Percentiles rank a stretch among this genome's conserved stretches.
Evolutionary conservation across 1,140 invertebrate genomes (phyloP).

Genomic region (Papilio polyxenes): DNA sequence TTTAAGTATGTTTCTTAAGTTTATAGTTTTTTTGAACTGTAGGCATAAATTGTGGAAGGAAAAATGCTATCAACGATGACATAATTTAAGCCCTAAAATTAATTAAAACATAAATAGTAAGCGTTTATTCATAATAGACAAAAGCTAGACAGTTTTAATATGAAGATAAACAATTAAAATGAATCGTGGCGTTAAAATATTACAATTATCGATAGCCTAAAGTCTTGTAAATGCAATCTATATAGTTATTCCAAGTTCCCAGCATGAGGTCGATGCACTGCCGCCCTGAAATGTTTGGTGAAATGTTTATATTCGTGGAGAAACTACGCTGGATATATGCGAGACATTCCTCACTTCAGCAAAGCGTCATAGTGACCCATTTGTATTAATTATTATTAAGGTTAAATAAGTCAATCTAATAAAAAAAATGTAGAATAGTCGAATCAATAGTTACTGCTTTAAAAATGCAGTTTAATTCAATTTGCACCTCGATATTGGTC

Average conservation of each 20-base stretch:
- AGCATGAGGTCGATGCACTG: conserved; percentile 40
- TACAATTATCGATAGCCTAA: background rate
- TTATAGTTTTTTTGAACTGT: too few relatives aligned
- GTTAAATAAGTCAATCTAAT: background rate
- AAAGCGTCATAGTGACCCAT: conserved; percentile 28
- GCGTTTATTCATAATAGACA: too few relatives aligned
- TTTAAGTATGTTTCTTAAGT: too few relatives aligned
- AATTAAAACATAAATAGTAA: too few relatives aligned
- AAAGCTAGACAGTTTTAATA: too few relatives aligned
- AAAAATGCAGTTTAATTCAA: background rate
- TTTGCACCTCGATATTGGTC: background rate
- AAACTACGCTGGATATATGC: conserved; percentile 40
- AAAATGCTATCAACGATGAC: too few relatives aligned
- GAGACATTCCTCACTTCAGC: conserved; percentile 38
- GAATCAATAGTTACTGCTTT: background rate
- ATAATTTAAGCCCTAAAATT: too few relatives aligned
- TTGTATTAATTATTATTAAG: conserved; percentile 11
- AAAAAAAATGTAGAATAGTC: background rate
- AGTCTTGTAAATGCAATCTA: conserved; percentile 1
- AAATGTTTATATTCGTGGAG: conserved; percentile 44
- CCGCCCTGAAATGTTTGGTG: conserved; percentile 39
- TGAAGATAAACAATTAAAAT: too few relatives aligned
- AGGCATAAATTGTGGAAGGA: too few relatives aligned
- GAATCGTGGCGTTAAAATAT: too few relatives aligned
- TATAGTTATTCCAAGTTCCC: background rate